Evolutionary conservation across 2,888 invertebrate genomes (phyloP), one percentile per base, ranked within the genome.

Genomic region (Leptinotarsa haldemani): DNA sequence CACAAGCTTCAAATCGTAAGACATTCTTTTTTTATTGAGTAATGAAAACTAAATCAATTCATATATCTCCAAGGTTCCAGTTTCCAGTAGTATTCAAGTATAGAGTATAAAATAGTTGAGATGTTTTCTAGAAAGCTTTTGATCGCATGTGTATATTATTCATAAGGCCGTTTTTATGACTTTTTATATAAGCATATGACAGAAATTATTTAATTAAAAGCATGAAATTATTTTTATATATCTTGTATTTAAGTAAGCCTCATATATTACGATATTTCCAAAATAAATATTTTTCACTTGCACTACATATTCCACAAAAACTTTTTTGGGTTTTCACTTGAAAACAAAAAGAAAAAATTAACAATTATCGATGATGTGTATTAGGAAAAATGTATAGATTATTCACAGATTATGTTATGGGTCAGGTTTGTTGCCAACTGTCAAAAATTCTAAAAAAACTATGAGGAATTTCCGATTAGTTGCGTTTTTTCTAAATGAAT

Each of bases 1-100:
- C 93, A 61, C 92, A 93, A 82, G 90, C 90, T 84, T 89, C 93
- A 84, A 93, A 92, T 89, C 94, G 93, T 94, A 91, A 92, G 93
- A 85, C 18, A 63, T 69, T 47, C 25, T 25, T 68, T 71, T 46
- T 69, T 71, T 50, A 71, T 9, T 61, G 25, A 25, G 69, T 52
- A 30, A 47, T 70, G 73, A 61, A 68, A 74, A 74, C 63, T 30
- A 71, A 25, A 61, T 65, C 69, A 47, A 22, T 56, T 22, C 2
- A 56, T 50, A 70, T 69, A 65, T 15, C 69, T 71, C 53, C 50
- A 20, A 67, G 18, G 56, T 74, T 67, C 67, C 58, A 48, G 69
- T 69, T 69, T 66, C 61, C 50, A 70, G 78, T 79, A 80, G 77
- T 80, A 56, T 65, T 78, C 73, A 72, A 73, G 66, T 73, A 69